Evolutionary conservation across 2,888 invertebrate genomes (phyloP).

Genomic region (Aphrophora alni): DNA sequence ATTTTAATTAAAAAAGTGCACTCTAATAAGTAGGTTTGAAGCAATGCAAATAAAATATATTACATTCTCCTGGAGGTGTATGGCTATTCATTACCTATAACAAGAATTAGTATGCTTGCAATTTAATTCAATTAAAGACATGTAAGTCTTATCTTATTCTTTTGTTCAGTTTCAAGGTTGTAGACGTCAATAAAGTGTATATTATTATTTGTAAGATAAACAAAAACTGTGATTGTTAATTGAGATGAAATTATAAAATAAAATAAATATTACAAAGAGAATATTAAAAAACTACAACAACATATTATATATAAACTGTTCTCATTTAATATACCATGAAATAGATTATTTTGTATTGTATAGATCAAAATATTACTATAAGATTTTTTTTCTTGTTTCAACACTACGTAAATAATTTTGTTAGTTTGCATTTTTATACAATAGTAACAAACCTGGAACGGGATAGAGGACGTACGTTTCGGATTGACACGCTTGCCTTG

Average conservation of each 20-base stretch:
- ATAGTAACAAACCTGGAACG: background rate
- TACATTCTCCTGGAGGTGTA: background rate
- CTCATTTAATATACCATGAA: no score
- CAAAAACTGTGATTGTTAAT: no score
- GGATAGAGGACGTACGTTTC: background rate
- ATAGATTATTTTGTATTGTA: no score
- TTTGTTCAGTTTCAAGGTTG: background rate
- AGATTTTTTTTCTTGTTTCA: no score
- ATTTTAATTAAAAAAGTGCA: conserved; percentile 4
- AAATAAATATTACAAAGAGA: no score
- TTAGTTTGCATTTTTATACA: background rate
- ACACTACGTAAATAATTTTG: background rate
- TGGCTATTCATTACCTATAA: background rate
- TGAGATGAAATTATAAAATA: no score
- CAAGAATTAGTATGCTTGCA: background rate
- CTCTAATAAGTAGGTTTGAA: background rate
- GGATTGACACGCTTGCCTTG: background rate
- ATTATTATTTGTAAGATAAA: no score
- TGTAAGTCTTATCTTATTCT: background rate
- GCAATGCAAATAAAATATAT: background rate
- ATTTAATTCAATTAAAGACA: background rate
- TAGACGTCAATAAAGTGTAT: background rate
- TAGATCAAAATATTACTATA: no score
- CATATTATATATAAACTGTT: no score
- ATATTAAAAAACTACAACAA: no score